phyloP scores from a whole-genome alignment of 2,797 vertebrate species.

The Anisognathus igniventris region DNA sequence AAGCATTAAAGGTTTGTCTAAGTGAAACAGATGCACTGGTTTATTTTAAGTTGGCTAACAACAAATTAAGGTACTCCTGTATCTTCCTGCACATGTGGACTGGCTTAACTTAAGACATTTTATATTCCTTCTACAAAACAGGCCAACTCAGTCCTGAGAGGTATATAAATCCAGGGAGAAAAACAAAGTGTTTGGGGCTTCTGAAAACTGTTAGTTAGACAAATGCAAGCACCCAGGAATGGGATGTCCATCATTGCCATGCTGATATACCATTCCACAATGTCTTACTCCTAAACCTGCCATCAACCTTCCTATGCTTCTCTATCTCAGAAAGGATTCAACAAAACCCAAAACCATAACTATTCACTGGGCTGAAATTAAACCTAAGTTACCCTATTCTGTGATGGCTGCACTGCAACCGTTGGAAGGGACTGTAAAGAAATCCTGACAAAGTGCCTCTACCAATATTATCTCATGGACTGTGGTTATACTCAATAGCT shows the following conservation, averaged over 20 bases:
- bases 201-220: neutral
- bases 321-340: neutral
- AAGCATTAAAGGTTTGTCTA: neutral
- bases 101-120: neutral
- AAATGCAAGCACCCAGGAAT: neutral
- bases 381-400: neutral
- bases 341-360: neutral
- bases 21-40: neutral
- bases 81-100: neutral
- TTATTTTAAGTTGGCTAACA: neutral
- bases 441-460: neutral
- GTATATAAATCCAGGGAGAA: neutral
- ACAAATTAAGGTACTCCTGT: neutral
- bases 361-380: neutral
- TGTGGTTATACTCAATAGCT: neutral
- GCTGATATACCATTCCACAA: neutral
- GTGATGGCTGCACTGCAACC: neutral
- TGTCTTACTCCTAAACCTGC: neutral
- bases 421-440: neutral
- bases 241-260: rapidly evolving
- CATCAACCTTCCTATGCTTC: neutral
- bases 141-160: neutral
- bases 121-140: neutral
- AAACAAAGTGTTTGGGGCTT: neutral
- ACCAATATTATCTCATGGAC: neutral